Evolutionary conservation across 2,113 vertebrate species (phyloP).

Genomic region (Blennius ocellaris): DNA sequence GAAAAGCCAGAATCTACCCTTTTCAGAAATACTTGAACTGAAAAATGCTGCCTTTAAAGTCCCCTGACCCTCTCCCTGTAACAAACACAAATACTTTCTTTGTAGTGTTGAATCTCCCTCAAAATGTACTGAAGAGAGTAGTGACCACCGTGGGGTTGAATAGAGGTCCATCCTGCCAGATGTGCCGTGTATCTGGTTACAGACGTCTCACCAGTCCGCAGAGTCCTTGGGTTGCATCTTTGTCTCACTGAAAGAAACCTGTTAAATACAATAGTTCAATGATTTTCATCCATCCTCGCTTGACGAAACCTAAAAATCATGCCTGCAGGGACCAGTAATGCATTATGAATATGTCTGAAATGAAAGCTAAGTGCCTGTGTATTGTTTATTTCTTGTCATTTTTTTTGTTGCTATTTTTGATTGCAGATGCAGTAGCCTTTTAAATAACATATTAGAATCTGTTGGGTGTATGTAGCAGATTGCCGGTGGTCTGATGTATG

Average conservation of each 20-base stretch:
- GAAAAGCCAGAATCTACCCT: too few species aligned
- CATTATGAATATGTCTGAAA: background rate
- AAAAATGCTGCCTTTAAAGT: too few species aligned
- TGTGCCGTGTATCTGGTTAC: slow-evolving; percentile 85
- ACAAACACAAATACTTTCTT: slow-evolving; percentile 35
- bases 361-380: slow-evolving; percentile 1
- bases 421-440: slow-evolving; percentile 20
- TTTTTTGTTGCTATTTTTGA: background rate
- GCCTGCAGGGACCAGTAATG: background rate
- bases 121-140: slow-evolving; percentile 58
- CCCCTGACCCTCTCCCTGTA: background rate
- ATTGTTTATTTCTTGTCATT: background rate
- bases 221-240: slow-evolving; percentile 40
- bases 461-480: slow-evolving; percentile 47
- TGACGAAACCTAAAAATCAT: slow-evolving; percentile 22
- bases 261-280: slow-evolving; percentile 11
- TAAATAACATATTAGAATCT: slow-evolving; percentile 39
- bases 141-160: slow-evolving; percentile 37
- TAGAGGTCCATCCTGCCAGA: slow-evolving; percentile 67
- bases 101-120: slow-evolving; percentile 40
- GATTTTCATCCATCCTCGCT: background rate
- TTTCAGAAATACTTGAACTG: too few species aligned
- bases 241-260: slow-evolving; percentile 49
- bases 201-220: slow-evolving; percentile 78
- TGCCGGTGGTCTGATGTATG: slow-evolving; percentile 32